Base-by-base conservation (phyloP, 1,140 invertebrate genomes). In the Apis laboriosa region DNA sequence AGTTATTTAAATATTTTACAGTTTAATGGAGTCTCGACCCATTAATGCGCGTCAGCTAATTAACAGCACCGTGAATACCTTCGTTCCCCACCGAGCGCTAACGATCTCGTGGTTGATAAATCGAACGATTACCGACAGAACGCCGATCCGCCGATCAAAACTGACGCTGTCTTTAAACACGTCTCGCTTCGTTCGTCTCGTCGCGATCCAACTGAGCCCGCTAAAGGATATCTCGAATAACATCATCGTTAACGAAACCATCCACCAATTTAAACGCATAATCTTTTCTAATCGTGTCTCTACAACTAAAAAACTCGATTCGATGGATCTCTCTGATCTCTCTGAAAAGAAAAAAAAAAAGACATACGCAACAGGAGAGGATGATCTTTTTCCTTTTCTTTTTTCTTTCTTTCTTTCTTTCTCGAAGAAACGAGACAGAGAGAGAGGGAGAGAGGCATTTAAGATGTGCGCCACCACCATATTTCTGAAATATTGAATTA, bases 1-100 rank as follows among this genome's bases (percentile, higher is more conserved):
- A 84, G 84, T 83, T 89, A 90, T 90, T 89, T 91, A 89, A 90
- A 91, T 92, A 90, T 91, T 90, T 90, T 90, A 90, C 90, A 91
- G 87, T 90, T 91, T 87, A 91, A 90, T 90, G 85, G 88, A 87
- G 90, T 88, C 86, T 72, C 87, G 61, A 17, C 80, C 86, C 88
- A 90, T 92, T 91, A 89, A 90, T 90, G 88, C 85, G 86, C 89
- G 87, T 91, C 87, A 87, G 89, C 85, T 92, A 90, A 87, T 89
- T 89, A 90, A 86, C 89, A 76, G 87, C 81, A 83, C 84, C 79
- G 80, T 79, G 77, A 53, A 82, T 84, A 56, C 82, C 56, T 51
- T 63, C 58, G 64, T 77, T 21, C 11, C 76, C 28, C n/a, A 17
- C 58, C 17, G 24, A 58, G 43, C 67, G 85, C 66, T 87, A 87